Evolutionary conservation across 2,888 invertebrate species (phyloP), one percentile per base, ranked within the genome.

Genomic region (Eupeodes latifasciatus): DNA sequence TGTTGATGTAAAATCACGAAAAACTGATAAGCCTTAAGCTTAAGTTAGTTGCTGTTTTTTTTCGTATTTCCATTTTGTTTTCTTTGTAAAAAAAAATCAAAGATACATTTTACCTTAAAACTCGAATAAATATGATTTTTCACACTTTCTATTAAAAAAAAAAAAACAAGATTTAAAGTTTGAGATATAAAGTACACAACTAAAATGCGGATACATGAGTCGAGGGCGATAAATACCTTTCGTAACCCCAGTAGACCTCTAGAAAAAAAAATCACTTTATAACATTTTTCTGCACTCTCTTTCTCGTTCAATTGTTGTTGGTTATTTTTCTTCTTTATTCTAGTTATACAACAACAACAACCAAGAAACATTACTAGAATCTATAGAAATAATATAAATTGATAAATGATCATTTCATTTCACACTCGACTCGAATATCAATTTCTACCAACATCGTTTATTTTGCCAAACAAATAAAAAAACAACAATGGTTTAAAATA

Each of bases 351-450:
- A 57, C 1, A 49, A 14, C 34, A 12, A 51, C 16, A 69, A 36
- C 19, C n/a, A 67, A 36, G 36, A n/a, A 47, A 16, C 16, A 36
- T n/a, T 61, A 40, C 40, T 16, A 49, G 61, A 67, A 71, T 79
- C 71, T 53, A 62, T 67, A 71, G 72, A 80, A 67, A 77, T 72
- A 40, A 1, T 34, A 84, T 80, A 84, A 88, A 88, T 87, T 84
- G 84, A 88, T 88, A 84, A 88, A 88, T 88, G 87, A 88, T 88
- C 87, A 84, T 88, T 88, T 84, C 74, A 84, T 78, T 88, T 88
- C 77, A 88, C 84, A 88, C 87, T 80, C 87, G 57, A 78, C 81
- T 88, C 77, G 81, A 84, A 84, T 88, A 88, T 88, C 84, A 88
- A 84, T 87, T 87, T 59, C 77, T 69, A 74, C 81, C 74, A 75